These are phyloP conservation scores for Eilema caniola DNA, from an alignment of 2,888 invertebrate genomes.

Conservation along the genomic window DNA sequence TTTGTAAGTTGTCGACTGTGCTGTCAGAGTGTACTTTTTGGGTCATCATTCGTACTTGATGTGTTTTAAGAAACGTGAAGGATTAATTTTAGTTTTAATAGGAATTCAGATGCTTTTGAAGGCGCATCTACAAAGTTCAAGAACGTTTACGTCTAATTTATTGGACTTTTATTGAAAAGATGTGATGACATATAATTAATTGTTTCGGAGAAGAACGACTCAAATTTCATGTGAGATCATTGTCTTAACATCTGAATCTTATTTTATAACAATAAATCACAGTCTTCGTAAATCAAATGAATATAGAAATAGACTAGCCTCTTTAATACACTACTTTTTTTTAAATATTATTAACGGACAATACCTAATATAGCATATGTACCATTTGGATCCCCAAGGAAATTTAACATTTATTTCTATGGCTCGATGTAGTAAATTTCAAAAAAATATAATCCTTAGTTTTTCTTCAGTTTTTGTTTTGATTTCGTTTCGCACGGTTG, in stretches of 20 bases:
- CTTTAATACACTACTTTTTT: background rate
- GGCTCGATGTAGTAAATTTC: too few relatives aligned
- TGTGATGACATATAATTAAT: slow-evolving; percentile 50
- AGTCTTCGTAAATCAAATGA: background rate
- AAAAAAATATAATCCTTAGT: too few relatives aligned
- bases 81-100: slow-evolving; percentile 80
- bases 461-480: too few relatives aligned
- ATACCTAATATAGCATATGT: too few relatives aligned
- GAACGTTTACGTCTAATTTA: slow-evolving; percentile 61
- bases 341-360: too few relatives aligned
- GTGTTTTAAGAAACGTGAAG: slow-evolving; percentile 75
- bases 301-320: background rate
- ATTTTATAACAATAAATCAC: background rate
- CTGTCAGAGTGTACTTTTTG: slow-evolving; percentile 78
- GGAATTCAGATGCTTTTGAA: slow-evolving; percentile 69
- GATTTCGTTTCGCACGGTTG: too few relatives aligned
- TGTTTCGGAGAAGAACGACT: slow-evolving; percentile 32
- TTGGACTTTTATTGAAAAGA: slow-evolving; percentile 59
- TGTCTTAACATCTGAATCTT: slow-evolving; percentile 10
- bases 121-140: slow-evolving; percentile 55
- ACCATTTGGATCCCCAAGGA: too few relatives aligned
- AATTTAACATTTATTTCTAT: too few relatives aligned
- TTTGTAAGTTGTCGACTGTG: slow-evolving; percentile 76
- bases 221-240: slow-evolving; percentile 26
- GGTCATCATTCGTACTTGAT: slow-evolving; percentile 79